Evolutionary conservation across 2,888 invertebrate species (phyloP).

Genomic region (Stenolophus ochropezus): DNA sequence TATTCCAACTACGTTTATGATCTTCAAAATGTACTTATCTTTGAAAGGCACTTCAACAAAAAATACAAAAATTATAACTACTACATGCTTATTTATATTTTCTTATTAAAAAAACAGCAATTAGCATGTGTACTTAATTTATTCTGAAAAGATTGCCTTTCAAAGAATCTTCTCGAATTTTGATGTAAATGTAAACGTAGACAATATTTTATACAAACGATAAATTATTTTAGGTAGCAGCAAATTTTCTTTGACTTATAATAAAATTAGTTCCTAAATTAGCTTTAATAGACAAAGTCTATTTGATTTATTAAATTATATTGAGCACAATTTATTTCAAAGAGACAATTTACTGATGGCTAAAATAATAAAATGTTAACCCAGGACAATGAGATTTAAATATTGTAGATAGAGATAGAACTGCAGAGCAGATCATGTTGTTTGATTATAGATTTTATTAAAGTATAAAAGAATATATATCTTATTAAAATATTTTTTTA

Average conservation of each 20-base stretch:
- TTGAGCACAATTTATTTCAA: neutral
- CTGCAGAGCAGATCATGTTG: conserved; percentile 11
- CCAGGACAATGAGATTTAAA: conserved; percentile 3
- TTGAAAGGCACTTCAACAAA: conserved; percentile 1
- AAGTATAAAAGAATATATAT: conserved; percentile 26
- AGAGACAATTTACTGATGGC: neutral
- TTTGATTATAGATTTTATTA: conserved; percentile 32
- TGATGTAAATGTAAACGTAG: neutral
- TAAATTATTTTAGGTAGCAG: neutral
- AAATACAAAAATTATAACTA: too few species aligned
- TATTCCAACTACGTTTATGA: conserved; percentile 2
- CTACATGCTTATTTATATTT: too few species aligned
- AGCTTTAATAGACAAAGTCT: neutral
- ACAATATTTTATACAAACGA: neutral
- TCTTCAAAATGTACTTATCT: neutral
- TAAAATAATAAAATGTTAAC: neutral
- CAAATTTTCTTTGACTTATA: neutral
- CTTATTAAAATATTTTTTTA: conserved; percentile 44
- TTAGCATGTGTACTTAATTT: neutral
- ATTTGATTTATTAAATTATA: neutral
- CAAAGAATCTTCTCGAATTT: neutral
- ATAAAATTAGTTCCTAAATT: neutral
- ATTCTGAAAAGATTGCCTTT: neutral
- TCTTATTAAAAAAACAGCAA: neutral
- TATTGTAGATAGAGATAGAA: neutral